Evolutionary conservation across 2,797 vertebrate genomes (phyloP).

Genomic region (Premnoplex brunnescens): DNA sequence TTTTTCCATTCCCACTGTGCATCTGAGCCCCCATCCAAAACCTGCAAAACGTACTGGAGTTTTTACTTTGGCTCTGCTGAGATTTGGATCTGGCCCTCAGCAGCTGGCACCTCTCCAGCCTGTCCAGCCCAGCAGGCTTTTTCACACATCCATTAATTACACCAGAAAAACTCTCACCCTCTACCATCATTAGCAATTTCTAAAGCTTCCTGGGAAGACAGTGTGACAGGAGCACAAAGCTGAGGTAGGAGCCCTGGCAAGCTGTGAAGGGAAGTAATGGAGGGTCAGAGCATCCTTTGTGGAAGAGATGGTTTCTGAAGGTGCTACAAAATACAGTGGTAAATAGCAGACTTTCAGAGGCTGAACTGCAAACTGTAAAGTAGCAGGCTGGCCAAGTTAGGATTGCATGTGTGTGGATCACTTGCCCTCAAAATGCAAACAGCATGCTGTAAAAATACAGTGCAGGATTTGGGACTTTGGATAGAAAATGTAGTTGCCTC

Average conservation of each 20-base stretch:
- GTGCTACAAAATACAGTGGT: neutral
- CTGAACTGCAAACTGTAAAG: neutral
- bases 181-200: neutral
- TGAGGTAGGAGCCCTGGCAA: constrained; percentile 23
- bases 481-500: neutral
- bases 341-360: neutral
- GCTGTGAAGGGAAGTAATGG: constrained; percentile 2
- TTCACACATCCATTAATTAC: constrained; percentile 56
- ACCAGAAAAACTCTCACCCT: constrained; percentile 29
- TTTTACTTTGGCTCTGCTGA: constrained; percentile 9
- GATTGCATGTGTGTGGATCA: neutral
- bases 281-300: constrained; percentile 8
- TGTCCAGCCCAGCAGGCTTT: constrained; percentile 48
- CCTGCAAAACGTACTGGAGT: neutral
- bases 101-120: constrained; percentile 40
- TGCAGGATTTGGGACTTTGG: neutral
- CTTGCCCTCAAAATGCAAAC: neutral
- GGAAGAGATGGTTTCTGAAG: neutral
- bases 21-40: constrained; percentile 40
- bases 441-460: fast-evolving
- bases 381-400: neutral
- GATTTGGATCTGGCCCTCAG: constrained; percentile 24
- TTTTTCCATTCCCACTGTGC: constrained; percentile 19
- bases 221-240: constrained; percentile 28
- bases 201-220: constrained; percentile 28